A percentile compares a stretch with the other conserved stretches of the same genome.
These are phyloP conservation scores for Neofelis nebulosa DNA, from an alignment of 2,113 vertebrate species.

Conservation along the genomic window DNA sequence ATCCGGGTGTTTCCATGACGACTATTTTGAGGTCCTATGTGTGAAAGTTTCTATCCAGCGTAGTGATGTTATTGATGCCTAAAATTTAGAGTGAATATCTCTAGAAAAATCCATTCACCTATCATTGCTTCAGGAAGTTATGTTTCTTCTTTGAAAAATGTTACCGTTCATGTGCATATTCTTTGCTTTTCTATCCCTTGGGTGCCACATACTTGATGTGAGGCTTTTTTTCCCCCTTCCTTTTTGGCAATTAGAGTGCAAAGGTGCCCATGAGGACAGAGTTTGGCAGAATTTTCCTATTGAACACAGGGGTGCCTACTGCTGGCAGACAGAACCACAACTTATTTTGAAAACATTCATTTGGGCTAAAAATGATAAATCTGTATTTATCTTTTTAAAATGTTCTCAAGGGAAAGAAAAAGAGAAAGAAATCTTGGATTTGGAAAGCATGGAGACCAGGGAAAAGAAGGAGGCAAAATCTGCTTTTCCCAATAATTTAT, in stretches of 20 bases:
- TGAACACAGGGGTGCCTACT: conserved; percentile 36
- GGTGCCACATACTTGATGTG: conserved; percentile 47
- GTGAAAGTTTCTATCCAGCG: neutral
- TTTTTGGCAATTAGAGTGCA: conserved; percentile 71
- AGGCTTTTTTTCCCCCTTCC: neutral
- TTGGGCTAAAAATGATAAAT: conserved; percentile 74
- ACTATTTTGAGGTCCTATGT: neutral
- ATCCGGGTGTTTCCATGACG: neutral
- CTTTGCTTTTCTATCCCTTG: conserved; percentile 41
- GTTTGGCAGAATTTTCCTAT: conserved; percentile 60
- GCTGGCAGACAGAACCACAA: conserved; percentile 46
- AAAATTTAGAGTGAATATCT: neutral
- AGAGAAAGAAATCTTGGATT: conserved; percentile 14
- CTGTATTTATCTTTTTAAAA: conserved; percentile 76
- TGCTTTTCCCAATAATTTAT: conserved; percentile 68
- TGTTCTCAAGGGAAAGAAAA: neutral
- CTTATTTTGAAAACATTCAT: conserved; percentile 73
- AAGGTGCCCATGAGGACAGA: conserved; percentile 67
- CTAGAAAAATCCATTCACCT: conserved; percentile 35
- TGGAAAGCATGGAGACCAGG: conserved; percentile 48
- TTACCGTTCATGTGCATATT: conserved; percentile 38
- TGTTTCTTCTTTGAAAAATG: conserved; percentile 58
- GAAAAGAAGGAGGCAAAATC: conserved; percentile 48
- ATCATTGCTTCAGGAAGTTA: conserved; percentile 51
- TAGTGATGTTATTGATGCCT: conserved; percentile 29